A percentile compares a stretch with the other conserved stretches of the same genome.
Conservation (phyloP, 2,113 vertebrate genomes). For the Aphyosemion australe region DNA sequence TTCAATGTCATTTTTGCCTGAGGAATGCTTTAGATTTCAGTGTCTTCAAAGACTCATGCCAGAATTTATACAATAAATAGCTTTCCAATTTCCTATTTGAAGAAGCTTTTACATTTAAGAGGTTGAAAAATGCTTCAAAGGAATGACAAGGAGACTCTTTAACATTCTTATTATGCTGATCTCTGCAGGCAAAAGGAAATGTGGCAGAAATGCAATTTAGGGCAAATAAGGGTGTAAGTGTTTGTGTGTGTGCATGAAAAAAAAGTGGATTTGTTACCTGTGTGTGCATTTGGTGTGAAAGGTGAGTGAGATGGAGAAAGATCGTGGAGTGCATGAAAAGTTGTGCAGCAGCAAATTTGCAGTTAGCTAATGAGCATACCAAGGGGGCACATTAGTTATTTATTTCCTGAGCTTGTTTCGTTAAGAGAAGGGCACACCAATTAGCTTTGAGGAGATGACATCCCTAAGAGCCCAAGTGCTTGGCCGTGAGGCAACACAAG, state of each 20-base stretch:
- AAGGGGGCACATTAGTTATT: slow-evolving; percentile 75
- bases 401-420: slow-evolving; percentile 74
- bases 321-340: slow-evolving; percentile 42
- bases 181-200: slow-evolving; percentile 25
- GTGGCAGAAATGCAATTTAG: slow-evolving; percentile 10
- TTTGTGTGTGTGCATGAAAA: background rate
- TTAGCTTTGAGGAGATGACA: slow-evolving; percentile 75
- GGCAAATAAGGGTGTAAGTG: background rate
- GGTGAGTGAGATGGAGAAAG: slow-evolving; percentile 25
- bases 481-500: slow-evolving; percentile 51
- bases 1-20: background rate
- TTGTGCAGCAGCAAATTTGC: slow-evolving; percentile 61
- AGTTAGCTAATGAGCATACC: slow-evolving; percentile 74
- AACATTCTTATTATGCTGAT: slow-evolving; percentile 37
- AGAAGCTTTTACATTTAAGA: slow-evolving; percentile 23
- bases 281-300: slow-evolving; percentile 3
- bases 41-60: slow-evolving; percentile 11
- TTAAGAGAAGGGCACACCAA: slow-evolving; percentile 79
- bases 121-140: slow-evolving; percentile 39
- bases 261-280: background rate
- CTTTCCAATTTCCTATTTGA: slow-evolving; percentile 5
- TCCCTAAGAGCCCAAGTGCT: slow-evolving; percentile 62
- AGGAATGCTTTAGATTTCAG: slow-evolving; percentile 14
- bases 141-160: slow-evolving; percentile 17
- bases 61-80: slow-evolving; percentile 25